Conservation (phyloP, 2,113 vertebrate species). For the Campylomormyrus tamandua region DNA sequence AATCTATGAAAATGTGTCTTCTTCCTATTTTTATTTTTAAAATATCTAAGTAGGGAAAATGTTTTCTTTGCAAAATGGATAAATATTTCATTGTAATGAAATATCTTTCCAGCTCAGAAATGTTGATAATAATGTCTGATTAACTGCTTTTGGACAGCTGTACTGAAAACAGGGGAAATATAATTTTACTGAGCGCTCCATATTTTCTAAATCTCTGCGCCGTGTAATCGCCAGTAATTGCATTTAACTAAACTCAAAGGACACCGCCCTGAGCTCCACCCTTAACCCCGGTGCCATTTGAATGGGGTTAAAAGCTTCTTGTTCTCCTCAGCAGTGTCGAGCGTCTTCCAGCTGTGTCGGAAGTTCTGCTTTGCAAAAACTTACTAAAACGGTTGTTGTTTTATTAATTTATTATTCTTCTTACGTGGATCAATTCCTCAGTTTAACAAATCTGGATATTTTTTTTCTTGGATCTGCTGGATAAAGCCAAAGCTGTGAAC, state of each 20-base stretch:
- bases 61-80: not conserved
- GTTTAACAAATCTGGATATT: not conserved
- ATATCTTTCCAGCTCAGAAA: not conserved
- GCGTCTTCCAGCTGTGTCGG: not conserved
- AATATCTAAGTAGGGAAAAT: not conserved
- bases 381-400: not conserved
- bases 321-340: not conserved
- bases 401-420: not conserved
- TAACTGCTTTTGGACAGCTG: not conserved
- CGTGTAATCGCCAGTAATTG: conserved; percentile 2
- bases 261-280: conserved; percentile 7
- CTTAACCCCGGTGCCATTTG: not conserved
- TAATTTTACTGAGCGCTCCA: no score
- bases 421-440: not conserved
- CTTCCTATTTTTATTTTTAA: not conserved
- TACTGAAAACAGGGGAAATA: not conserved
- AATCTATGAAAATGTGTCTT: not conserved
- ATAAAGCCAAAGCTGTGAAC: not conserved
- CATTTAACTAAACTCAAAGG: conserved; percentile 5
- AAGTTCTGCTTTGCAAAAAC: not conserved
- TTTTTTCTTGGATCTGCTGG: not conserved
- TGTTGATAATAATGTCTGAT: not conserved
- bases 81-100: not conserved
- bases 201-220: not conserved
- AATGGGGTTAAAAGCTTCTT: conserved; percentile 1